A percentile compares a stretch with the other conserved stretches of the same genome.
These are phyloP conservation scores for Tethea ocularis DNA, from an alignment of 2,888 invertebrate species.

Conservation along the genomic window DNA sequence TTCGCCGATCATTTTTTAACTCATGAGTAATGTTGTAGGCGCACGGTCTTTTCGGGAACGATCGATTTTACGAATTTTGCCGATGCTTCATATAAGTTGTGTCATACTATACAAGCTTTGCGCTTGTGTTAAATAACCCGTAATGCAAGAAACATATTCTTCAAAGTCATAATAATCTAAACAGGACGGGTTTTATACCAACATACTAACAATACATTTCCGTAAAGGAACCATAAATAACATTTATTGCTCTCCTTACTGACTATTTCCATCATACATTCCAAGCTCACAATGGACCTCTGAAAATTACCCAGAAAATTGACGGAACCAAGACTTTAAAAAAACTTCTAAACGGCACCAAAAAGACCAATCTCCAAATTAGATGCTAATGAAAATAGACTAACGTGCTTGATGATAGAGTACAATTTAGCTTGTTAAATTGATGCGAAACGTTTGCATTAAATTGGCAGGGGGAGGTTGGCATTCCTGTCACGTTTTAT, in stretches of 20 bases:
- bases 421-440: slow-evolving; percentile 50
- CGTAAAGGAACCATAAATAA: slow-evolving; percentile 54
- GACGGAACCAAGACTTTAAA: slow-evolving; percentile 58
- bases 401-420: slow-evolving; percentile 49
- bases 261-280: slow-evolving; percentile 63
- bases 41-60: too few species aligned
- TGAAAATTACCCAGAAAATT: slow-evolving; percentile 60
- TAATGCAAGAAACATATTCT: background rate
- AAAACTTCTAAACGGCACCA: slow-evolving; percentile 42
- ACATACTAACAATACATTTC: too few species aligned
- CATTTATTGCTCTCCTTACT: slow-evolving; percentile 45
- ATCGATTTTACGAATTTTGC: too few species aligned
- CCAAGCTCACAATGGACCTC: slow-evolving; percentile 60
- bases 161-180: slow-evolving; percentile 2
- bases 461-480: slow-evolving; percentile 35
- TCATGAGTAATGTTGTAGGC: too few species aligned
- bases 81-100: too few species aligned
- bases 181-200: too few species aligned
- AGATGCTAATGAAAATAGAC: slow-evolving; percentile 42
- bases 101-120: too few species aligned
- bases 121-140: too few species aligned
- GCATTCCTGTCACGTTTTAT: slow-evolving; percentile 61
- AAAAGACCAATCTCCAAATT: slow-evolving; percentile 41
- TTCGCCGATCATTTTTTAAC: too few species aligned
- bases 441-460: slow-evolving; percentile 45